phyloP scores from a whole-genome alignment of 2,797 vertebrate genomes.

The Xenops minutus region DNA sequence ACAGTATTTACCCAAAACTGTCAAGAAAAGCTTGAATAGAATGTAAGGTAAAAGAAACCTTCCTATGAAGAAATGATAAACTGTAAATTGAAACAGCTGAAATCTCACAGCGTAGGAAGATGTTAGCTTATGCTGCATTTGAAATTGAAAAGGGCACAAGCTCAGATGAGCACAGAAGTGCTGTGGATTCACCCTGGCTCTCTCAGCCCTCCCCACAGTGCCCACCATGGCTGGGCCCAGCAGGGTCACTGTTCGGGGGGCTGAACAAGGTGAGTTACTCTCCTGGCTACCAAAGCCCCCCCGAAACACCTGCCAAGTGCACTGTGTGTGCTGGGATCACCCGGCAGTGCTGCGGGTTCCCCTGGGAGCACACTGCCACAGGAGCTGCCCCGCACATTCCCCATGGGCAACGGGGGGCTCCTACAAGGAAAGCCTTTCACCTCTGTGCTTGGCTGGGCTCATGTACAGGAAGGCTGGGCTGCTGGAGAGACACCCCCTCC shows the following conservation, averaged over 20 bases:
- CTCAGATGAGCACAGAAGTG: background rate
- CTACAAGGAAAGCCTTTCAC: background rate
- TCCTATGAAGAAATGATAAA: background rate
- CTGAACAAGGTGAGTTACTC: too few species aligned
- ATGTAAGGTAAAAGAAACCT: background rate
- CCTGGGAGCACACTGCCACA: too few species aligned
- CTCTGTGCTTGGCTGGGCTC: constrained; percentile 35
- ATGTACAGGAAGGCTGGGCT: background rate
- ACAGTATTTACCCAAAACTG: background rate
- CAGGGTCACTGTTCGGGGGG: too few species aligned
- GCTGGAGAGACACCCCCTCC: constrained; percentile 2
- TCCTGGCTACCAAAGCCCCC: background rate
- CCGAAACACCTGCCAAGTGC: background rate
- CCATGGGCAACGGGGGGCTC: background rate
- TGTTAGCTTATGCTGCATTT: background rate
- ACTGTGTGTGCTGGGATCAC: background rate
- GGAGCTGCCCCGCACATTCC: background rate
- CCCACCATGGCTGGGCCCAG: background rate
- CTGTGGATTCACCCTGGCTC: too few species aligned
- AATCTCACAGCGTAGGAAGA: background rate
- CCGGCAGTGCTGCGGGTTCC: too few species aligned
- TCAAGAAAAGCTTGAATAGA: background rate
- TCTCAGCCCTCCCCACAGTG: too few species aligned
- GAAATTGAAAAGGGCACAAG: background rate
- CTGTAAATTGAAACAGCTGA: background rate